Evolutionary conservation across 2,888 invertebrate species (phyloP).

Genomic region (Xestia c-nigrum): DNA sequence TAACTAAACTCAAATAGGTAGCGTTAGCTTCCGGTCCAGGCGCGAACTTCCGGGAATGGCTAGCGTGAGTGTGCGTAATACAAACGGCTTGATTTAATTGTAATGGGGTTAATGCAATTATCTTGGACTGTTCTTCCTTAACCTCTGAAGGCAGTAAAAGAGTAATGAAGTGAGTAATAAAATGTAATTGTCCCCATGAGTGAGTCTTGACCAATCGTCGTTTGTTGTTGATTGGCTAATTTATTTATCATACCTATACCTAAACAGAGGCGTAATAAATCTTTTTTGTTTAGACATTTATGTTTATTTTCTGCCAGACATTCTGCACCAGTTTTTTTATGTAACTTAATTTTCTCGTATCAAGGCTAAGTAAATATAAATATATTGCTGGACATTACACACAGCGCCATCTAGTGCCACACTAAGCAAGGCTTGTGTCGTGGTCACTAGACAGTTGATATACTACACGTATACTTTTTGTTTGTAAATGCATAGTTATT

Average conservation of each 20-base stretch:
- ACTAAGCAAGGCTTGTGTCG: no score
- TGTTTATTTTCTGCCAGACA: background rate
- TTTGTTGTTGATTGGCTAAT: background rate
- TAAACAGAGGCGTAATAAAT: background rate
- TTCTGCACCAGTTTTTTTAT: background rate
- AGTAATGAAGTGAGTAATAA: conserved; percentile 8
- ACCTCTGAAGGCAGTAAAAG: background rate
- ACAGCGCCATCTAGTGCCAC: no score
- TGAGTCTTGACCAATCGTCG: background rate
- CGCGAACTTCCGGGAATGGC: conserved; percentile 31
- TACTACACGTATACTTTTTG: no score
- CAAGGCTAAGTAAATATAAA: no score
- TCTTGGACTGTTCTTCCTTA: conserved; percentile 30
- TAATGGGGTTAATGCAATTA: conserved; percentile 40
- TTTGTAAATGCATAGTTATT: no score
- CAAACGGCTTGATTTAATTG: conserved; percentile 41
- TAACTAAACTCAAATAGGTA: conserved; percentile 32
- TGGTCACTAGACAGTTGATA: no score
- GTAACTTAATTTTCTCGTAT: background rate
- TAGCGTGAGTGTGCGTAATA: conserved; percentile 47
- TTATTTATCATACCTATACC: background rate
- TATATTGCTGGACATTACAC: no score
- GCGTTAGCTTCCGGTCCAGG: conserved; percentile 29
- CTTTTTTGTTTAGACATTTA: background rate
- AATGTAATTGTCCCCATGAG: background rate